A percentile compares a stretch with the other conserved stretches of the same genome.
phyloP scores from a whole-genome alignment of 2,797 vertebrate genomes.

The Todus mexicanus region DNA sequence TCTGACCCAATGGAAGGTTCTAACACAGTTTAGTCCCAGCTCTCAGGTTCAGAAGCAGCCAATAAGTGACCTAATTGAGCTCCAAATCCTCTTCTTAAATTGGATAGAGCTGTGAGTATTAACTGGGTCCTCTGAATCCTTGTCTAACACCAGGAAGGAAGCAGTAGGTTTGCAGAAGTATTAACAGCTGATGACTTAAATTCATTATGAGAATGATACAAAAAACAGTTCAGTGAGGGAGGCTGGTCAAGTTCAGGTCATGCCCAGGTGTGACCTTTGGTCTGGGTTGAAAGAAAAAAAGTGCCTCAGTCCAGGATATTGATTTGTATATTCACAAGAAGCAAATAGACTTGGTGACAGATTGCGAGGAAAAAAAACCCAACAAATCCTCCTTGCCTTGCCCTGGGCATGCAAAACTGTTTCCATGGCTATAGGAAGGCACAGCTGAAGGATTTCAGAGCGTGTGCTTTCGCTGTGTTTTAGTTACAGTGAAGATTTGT shows the following conservation, averaged over 20 bases:
- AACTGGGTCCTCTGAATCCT: slow-evolving; percentile 39
- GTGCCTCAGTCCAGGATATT: not conserved
- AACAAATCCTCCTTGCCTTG: not conserved
- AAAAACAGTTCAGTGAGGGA: not conserved
- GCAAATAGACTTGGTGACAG: not conserved
- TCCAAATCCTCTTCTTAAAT: slow-evolving; percentile 60
- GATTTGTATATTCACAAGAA: not conserved
- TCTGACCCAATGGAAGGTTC: slow-evolving; percentile 37
- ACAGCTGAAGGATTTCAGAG: slow-evolving; percentile 6
- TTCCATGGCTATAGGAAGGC: slow-evolving; percentile 29
- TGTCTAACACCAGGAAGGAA: slow-evolving; percentile 57
- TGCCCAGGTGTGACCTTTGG: not conserved
- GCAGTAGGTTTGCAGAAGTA: slow-evolving; percentile 34
- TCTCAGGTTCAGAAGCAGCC: slow-evolving; percentile 24
- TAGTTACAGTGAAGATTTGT: slow-evolving; percentile 16
- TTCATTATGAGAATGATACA: slow-evolving; percentile 5
- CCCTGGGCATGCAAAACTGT: not conserved
- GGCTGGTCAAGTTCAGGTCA: not conserved
- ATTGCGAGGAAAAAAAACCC: not conserved
- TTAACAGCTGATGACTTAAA: slow-evolving; percentile 56
- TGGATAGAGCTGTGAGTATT: slow-evolving; percentile 48
- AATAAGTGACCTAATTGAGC: slow-evolving; percentile 1
- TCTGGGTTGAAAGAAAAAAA: not conserved
- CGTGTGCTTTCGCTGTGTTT: slow-evolving; percentile 7
- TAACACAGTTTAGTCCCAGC: slow-evolving; percentile 6